Conservation (phyloP, 2,797 vertebrate genomes). For the Heterohyrax brucei region DNA sequence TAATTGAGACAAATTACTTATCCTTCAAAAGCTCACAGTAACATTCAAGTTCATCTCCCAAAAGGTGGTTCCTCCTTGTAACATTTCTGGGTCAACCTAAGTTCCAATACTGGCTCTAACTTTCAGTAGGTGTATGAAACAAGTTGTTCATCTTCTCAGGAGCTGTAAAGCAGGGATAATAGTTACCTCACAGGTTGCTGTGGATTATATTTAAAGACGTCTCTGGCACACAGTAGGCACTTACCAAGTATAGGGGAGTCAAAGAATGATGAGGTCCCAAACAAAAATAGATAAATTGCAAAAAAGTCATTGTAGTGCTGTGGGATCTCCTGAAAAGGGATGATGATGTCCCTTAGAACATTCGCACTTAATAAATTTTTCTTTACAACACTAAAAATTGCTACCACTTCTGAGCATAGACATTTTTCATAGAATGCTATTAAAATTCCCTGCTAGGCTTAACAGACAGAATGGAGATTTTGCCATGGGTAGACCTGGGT, state of each 20-base stretch:
- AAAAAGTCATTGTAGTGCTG: background rate
- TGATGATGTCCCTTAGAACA: background rate
- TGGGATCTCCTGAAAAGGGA: background rate
- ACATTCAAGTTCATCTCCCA: no score
- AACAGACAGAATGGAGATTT: background rate
- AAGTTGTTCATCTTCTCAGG: background rate
- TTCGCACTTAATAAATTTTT: background rate
- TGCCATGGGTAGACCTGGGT: background rate
- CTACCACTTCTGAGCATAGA: background rate
- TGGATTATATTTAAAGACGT: background rate
- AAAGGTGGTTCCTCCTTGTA: no score
- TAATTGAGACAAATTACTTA: no score
- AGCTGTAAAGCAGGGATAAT: slow-evolving; percentile 1
- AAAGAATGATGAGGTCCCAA: slow-evolving; percentile 6
- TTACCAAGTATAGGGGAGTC: background rate
- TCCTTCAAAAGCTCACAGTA: no score
- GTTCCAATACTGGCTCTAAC: background rate
- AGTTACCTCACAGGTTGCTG: background rate
- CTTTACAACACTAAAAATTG: background rate
- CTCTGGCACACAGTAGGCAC: background rate
- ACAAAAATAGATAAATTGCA: background rate
- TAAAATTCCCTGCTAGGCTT: background rate
- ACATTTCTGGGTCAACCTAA: background rate
- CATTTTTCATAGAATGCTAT: background rate
- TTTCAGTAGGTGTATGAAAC: background rate